phyloP scores from a whole-genome alignment of 1,140 invertebrate genomes.

The Papilio glaucus region DNA sequence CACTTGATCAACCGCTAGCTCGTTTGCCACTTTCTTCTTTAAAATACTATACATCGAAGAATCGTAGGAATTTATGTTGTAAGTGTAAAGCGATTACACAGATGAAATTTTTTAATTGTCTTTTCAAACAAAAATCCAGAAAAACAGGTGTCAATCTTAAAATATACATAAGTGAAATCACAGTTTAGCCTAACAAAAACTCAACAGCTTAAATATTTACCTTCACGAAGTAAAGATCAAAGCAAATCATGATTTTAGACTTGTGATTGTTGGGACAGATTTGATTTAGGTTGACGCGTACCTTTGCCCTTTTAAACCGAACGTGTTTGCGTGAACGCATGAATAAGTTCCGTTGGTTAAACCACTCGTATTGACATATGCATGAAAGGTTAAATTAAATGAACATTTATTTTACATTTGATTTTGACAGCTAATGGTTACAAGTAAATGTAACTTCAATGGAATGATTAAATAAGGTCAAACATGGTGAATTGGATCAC shows the following conservation, averaged over 20 bases:
- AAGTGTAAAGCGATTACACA: too few relatives aligned
- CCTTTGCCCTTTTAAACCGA: slow-evolving; percentile 6
- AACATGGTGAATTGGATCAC: too few relatives aligned
- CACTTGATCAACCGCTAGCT: too few relatives aligned
- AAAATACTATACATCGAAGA: too few relatives aligned
- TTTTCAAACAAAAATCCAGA: too few relatives aligned
- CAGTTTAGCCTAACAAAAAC: background rate
- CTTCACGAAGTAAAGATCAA: background rate
- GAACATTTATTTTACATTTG: background rate
- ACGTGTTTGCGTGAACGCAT: background rate
- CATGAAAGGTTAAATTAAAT: background rate
- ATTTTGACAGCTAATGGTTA: too few relatives aligned
- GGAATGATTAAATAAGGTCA: too few relatives aligned
- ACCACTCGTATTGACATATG: background rate
- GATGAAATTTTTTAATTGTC: too few relatives aligned
- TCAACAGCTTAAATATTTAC: slow-evolving; percentile 8
- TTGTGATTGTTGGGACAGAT: background rate
- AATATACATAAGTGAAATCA: background rate
- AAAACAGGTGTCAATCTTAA: too few relatives aligned
- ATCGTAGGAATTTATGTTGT: too few relatives aligned
- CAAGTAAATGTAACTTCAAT: too few relatives aligned
- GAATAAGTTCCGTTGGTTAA: background rate
- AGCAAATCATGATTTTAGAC: background rate
- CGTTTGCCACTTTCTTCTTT: too few relatives aligned
- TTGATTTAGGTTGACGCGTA: background rate